These are phyloP conservation scores for Ophthalmolycus amberensis DNA, from an alignment of 2,113 vertebrate genomes.

Conservation along the genomic window DNA sequence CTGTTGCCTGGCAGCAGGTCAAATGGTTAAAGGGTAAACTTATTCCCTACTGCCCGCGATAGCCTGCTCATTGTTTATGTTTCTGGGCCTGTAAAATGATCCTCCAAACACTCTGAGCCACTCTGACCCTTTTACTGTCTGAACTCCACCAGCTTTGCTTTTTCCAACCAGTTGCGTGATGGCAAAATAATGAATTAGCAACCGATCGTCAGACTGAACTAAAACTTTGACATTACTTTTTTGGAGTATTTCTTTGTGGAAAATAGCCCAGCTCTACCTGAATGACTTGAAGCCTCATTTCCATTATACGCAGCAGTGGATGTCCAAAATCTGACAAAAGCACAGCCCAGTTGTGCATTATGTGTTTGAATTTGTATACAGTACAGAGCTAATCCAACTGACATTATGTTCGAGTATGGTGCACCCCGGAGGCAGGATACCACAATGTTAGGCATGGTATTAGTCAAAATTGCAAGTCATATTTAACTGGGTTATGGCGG, in stretches of 20 bases:
- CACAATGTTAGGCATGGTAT: neutral
- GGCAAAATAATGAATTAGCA: neutral
- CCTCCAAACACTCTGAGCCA: neutral
- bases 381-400: neutral
- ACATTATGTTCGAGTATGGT: neutral
- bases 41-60: neutral
- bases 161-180: neutral
- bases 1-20: neutral
- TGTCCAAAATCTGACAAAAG: neutral
- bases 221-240: neutral
- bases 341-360: neutral
- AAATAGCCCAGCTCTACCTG: neutral
- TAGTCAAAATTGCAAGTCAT: neutral
- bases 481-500: neutral
- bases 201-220: neutral
- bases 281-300: neutral
- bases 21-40: neutral
- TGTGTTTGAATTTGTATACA: neutral
- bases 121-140: neutral
- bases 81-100: conserved; percentile 1
- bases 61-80: neutral
- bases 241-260: neutral
- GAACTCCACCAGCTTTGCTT: neutral
- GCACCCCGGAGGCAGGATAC: neutral
- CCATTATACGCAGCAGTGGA: neutral